Evolutionary conservation across 2,888 invertebrate genomes (phyloP), one percentile per base, ranked within the genome.

Genomic region (Ommatoiulus sabulosus): DNA sequence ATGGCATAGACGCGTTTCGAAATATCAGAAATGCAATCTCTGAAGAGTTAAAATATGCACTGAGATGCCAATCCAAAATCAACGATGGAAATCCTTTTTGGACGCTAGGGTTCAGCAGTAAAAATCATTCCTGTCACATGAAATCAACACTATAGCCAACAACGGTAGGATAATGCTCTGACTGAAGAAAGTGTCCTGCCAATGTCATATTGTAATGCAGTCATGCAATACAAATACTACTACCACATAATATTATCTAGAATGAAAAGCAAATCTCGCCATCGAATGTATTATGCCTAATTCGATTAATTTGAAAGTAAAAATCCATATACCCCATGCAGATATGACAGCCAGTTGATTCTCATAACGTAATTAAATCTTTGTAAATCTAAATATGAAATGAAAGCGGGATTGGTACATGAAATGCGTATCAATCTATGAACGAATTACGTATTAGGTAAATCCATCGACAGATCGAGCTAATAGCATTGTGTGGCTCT

Each of bases 1-100:
- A 63, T 63, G 17, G 17, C 20, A 63, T 12, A 20, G n/a, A n/a
- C n/a, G 63, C 63, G 52, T 63, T 63, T 63, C 20, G 63, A 17
- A n/a, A 63, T 63, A 63, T 63, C 63, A n/a, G n/a, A n/a, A 63
- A 63, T 63, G n/a, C 63, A 63, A 63, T 63, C 63, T 63, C n/a
- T 17, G 20, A 63, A 63, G 63, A 63, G 63, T 63, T 63, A 63
- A 63, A 63, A n/a, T 63, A 63, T 63, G 20, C 63, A 63, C 63
- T n/a, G 63, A 63, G 5, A 63, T 63, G 63, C 20, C 63, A 63
- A 63, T 63, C n/a, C n/a, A 3, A 63, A 17, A 63, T 5, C 63
- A 5, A 52, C 3, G 15, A 52, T 52, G 3, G 8, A 15, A 12
- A 63, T 63, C 63, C 20, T n/a, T 3, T 63, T 63, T 63, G 63